Conservation (phyloP, 2,113 vertebrate species). For the Potamarius usumacintae region DNA sequence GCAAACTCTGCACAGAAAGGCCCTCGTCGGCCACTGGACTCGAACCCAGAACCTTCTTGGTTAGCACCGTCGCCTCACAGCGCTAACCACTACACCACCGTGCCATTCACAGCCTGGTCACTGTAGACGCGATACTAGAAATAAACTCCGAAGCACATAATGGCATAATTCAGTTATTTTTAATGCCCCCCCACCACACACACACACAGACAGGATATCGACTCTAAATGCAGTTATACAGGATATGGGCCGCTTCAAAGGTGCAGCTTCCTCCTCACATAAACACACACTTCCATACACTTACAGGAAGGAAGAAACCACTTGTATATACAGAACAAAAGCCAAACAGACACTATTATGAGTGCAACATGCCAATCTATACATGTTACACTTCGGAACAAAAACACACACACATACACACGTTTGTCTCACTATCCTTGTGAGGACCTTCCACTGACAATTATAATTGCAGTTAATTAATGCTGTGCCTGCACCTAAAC, state of each 20-base stretch:
- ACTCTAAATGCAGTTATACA: constrained; percentile 8
- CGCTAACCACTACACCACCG: too few species aligned
- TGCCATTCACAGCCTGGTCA: background rate
- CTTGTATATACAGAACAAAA: constrained; percentile 6
- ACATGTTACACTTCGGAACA: background rate
- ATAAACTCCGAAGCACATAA: background rate
- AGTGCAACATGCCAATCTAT: constrained; percentile 7
- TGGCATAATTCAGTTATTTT: background rate
- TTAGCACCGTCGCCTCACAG: too few species aligned
- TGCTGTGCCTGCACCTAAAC: too few species aligned
- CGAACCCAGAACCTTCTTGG: too few species aligned
- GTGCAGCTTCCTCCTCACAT: constrained; percentile 6
- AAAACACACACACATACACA: background rate
- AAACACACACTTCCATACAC: constrained; percentile 4
- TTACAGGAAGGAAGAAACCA: constrained; percentile 34
- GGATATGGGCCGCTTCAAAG: constrained; percentile 4
- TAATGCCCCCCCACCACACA: background rate
- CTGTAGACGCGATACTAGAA: background rate
- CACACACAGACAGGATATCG: too few species aligned
- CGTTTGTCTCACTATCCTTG: too few species aligned
- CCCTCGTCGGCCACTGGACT: too few species aligned
- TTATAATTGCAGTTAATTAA: too few species aligned
- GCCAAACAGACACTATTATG: constrained; percentile 6
- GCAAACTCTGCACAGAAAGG: too few species aligned
- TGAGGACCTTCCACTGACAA: too few species aligned